phyloP scores from a whole-genome alignment of 2,888 invertebrate genomes.

The Antheraea assamensis region DNA sequence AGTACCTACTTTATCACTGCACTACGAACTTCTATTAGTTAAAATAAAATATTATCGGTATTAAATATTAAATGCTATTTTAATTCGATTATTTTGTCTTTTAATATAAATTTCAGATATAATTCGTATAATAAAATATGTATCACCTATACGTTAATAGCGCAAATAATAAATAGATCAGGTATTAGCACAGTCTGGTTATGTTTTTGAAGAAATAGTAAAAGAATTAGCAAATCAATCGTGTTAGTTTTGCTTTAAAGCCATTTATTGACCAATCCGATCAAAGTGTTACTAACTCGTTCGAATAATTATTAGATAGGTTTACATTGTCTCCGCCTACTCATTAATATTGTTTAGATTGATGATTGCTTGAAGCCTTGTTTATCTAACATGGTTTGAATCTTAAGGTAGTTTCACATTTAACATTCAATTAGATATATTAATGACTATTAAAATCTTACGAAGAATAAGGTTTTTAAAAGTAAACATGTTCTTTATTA shows the following conservation, averaged over 20 bases:
- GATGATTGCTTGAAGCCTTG: slow-evolving; percentile 20
- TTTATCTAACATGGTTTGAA: slow-evolving; percentile 17
- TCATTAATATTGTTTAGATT: slow-evolving; percentile 23
- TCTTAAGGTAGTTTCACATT: slow-evolving; percentile 4
- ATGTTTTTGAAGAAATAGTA: too few relatives aligned
- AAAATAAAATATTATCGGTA: too few relatives aligned
- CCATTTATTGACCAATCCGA: slow-evolving; percentile 4
- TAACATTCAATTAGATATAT: not conserved
- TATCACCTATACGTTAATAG: too few relatives aligned
- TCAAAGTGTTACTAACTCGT: slow-evolving; percentile 7
- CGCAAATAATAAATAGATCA: too few relatives aligned
- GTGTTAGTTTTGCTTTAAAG: not conserved
- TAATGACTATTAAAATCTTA: not conserved
- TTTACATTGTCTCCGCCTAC: slow-evolving; percentile 21
- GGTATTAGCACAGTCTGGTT: too few relatives aligned
- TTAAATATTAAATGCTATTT: too few relatives aligned
- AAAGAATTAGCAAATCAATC: too few relatives aligned
- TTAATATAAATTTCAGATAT: too few relatives aligned
- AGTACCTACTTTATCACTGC: too few relatives aligned
- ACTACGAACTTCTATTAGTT: too few relatives aligned
- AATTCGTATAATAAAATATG: too few relatives aligned
- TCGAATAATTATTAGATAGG: slow-evolving; percentile 18
- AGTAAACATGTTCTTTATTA: not conserved
- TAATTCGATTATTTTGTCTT: too few relatives aligned
- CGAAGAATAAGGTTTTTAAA: not conserved